Conservation (phyloP, 2,113 vertebrate genomes). For the Turdus rufiventris region DNA sequence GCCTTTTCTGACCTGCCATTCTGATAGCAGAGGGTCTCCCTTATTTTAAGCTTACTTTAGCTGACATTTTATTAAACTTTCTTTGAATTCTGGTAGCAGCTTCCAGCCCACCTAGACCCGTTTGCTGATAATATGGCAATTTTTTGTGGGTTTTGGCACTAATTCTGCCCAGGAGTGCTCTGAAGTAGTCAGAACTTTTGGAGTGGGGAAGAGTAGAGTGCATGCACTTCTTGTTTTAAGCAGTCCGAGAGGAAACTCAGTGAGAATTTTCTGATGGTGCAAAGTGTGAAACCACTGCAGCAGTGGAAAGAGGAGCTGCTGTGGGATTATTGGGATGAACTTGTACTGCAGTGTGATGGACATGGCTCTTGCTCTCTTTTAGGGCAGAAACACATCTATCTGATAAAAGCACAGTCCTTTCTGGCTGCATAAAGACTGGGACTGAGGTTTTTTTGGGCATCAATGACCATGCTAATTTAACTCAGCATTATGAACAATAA, state of each 20-base stretch:
- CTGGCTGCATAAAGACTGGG: not conserved
- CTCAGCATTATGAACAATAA: slow-evolving; percentile 43
- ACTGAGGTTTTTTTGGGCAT: slow-evolving; percentile 23
- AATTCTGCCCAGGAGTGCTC: not conserved
- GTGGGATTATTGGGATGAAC: not conserved
- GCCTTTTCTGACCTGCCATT: not conserved
- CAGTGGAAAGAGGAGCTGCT: not conserved
- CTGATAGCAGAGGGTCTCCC: not conserved
- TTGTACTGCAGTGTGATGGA: not conserved
- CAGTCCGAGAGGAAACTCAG: not conserved
- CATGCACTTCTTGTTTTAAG: not conserved
- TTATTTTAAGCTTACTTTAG: not conserved
- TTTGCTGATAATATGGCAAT: not conserved
- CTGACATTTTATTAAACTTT: not conserved
- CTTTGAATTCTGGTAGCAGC: not conserved
- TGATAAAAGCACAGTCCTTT: not conserved
- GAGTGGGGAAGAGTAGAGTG: not conserved
- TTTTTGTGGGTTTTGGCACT: not conserved
- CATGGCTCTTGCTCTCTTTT: not conserved
- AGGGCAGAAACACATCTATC: not conserved
- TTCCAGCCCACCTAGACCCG: not conserved
- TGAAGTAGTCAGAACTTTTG: not conserved
- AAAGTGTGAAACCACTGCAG: not conserved
- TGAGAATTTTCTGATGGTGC: not conserved
- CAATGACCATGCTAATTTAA: slow-evolving; percentile 65